Conservation (phyloP, 2,797 vertebrate genomes). For the Acanthurus lineatus region DNA sequence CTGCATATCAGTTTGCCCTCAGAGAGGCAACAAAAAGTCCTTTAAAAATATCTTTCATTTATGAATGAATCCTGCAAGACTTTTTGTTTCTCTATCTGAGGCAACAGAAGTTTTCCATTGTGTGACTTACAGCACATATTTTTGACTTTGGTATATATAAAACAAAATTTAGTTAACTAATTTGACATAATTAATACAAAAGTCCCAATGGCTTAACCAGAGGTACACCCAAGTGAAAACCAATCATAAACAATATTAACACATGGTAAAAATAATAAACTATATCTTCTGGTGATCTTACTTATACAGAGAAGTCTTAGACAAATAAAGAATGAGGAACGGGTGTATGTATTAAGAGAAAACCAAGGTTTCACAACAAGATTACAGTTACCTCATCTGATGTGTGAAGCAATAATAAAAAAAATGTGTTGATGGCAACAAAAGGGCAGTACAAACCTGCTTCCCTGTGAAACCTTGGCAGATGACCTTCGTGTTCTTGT, state of each 20-base stretch:
- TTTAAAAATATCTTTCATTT: neutral
- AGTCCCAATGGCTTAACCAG: neutral
- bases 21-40: neutral
- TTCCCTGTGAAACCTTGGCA: conserved; percentile 99
- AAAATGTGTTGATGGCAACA: neutral
- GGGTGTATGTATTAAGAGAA: neutral
- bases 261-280: neutral
- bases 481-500: conserved; percentile 94
- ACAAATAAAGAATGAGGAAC: neutral
- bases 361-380: conserved; percentile 35
- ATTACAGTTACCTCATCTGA: conserved; percentile 14
- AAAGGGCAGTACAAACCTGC: conserved; percentile 89
- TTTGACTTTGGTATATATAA: neutral
- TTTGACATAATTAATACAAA: neutral
- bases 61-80: neutral
- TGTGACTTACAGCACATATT: neutral
- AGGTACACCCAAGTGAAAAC: neutral
- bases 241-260: neutral
- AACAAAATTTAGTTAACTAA: neutral
- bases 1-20: neutral
- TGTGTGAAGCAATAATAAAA: conserved; percentile 25
- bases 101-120: neutral
- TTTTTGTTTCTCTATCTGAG: neutral
- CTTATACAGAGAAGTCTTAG: neutral
- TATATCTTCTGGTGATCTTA: neutral